Evolutionary conservation across 1,140 invertebrate genomes (phyloP).

Genomic region (Drosophila carrolli): DNA sequence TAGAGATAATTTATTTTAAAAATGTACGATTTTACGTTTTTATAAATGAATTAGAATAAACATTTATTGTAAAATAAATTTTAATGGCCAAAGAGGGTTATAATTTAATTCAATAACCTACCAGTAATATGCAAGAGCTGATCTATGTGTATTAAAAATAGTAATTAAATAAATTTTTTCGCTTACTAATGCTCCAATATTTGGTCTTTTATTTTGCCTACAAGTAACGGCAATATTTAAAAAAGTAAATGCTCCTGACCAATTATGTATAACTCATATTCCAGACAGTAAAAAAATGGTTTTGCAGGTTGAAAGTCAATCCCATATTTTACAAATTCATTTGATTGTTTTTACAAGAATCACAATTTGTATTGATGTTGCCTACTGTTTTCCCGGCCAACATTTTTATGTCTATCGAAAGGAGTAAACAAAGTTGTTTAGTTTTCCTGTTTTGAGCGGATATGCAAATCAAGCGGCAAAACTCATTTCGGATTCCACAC

Average conservation of each 20-base stretch:
- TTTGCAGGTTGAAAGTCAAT: not conserved
- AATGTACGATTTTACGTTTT: too few relatives aligned
- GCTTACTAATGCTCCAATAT: too few relatives aligned
- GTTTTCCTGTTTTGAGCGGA: conserved; percentile 56
- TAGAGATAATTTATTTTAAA: too few relatives aligned
- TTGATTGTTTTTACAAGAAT: conserved; percentile 50
- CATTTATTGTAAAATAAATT: not conserved
- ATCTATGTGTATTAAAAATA: too few relatives aligned
- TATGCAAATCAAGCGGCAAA: conserved; percentile 56
- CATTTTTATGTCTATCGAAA: conserved; percentile 31
- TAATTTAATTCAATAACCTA: too few relatives aligned
- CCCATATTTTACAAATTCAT: conserved; percentile 30
- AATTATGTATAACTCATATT: not conserved
- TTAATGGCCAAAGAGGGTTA: not conserved
- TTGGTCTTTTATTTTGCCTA: too few relatives aligned
- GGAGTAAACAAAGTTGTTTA: conserved; percentile 68
- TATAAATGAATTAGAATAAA: too few relatives aligned
- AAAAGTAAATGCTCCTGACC: not conserved
- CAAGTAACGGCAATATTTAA: not conserved
- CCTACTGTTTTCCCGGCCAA: conserved; percentile 19
- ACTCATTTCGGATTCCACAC: conserved; percentile 58
- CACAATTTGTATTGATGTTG: conserved; percentile 31
- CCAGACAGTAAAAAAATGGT: not conserved
- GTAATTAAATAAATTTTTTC: too few relatives aligned
- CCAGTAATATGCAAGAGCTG: too few relatives aligned